Conservation (phyloP, 2,113 vertebrate genomes). For the Periophthalmodon schlosseri region DNA sequence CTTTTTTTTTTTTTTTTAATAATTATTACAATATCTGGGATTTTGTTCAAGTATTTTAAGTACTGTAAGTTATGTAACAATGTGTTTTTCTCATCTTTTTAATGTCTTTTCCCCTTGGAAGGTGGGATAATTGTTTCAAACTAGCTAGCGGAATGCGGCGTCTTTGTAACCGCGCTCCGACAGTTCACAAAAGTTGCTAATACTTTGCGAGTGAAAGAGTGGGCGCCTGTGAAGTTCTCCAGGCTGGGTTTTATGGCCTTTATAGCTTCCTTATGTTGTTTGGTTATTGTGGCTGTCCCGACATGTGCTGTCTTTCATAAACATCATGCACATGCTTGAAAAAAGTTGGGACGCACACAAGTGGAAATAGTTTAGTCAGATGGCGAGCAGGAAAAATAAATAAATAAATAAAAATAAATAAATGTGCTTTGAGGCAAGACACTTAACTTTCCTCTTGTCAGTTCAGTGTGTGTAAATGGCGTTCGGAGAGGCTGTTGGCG, state of each 20-base stretch:
- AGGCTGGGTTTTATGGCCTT: neutral
- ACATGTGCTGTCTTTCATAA: neutral
- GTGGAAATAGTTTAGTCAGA: neutral
- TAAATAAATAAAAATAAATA: neutral
- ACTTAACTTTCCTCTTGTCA: neutral
- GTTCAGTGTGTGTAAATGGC: too few relatives aligned
- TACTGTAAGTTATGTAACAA: conserved; percentile 10
- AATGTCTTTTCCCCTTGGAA: neutral
- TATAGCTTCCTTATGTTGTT: conserved; percentile 11
- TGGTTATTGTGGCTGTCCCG: conserved; percentile 4
- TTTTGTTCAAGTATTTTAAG: conserved; percentile 4
- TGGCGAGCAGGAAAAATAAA: neutral
- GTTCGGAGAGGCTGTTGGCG: too few relatives aligned
- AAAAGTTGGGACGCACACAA: neutral
- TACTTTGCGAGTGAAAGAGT: neutral
- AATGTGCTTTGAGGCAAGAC: neutral
- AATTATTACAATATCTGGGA: neutral
- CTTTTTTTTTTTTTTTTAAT: neutral
- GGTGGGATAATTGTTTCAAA: neutral
- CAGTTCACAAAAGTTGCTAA: conserved; percentile 2
- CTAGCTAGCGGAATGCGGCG: neutral
- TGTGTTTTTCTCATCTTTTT: neutral
- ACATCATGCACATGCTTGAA: neutral
- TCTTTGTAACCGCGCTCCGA: neutral
- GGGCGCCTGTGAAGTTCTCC: neutral